These are phyloP conservation scores for Hyla sarda DNA, from an alignment of 2,113 vertebrate species.

Conservation along the genomic window DNA sequence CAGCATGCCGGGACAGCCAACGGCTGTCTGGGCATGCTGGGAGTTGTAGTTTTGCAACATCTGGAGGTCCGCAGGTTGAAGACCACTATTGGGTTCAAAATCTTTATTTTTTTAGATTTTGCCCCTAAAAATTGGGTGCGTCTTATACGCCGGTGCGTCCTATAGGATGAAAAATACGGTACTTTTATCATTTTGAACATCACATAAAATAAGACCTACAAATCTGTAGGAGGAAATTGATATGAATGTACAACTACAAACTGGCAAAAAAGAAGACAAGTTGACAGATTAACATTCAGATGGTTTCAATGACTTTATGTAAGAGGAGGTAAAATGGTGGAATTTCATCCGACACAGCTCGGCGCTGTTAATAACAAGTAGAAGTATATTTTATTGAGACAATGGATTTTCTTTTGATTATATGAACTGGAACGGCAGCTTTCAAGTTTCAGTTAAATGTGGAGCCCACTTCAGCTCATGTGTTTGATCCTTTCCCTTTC, in stretches of 20 bases:
- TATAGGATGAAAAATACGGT: too few species aligned
- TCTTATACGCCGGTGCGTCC: too few species aligned
- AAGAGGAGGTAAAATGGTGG: background rate
- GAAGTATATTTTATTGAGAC: background rate
- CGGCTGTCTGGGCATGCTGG: too few species aligned
- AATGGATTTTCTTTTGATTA: slow-evolving; percentile 1
- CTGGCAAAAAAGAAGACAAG: background rate
- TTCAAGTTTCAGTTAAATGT: background rate
- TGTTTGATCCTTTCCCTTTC: slow-evolving; percentile 31
- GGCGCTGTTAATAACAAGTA: background rate
- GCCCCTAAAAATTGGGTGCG: too few species aligned
- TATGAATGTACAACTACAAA: background rate
- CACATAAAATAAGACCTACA: background rate
- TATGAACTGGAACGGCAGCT: background rate
- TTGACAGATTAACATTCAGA: background rate
- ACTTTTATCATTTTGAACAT: too few species aligned
- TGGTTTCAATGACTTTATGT: background rate
- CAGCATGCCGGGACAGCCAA: too few species aligned
- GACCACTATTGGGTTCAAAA: too few species aligned
- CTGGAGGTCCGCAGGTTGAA: too few species aligned
- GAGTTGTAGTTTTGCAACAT: too few species aligned
- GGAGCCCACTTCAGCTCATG: background rate
- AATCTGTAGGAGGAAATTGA: background rate
- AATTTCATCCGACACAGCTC: background rate
- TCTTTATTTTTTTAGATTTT: too few species aligned